Base-by-base conservation (phyloP, 2,113 vertebrate species). In the Hydrolagus affinis region DNA sequence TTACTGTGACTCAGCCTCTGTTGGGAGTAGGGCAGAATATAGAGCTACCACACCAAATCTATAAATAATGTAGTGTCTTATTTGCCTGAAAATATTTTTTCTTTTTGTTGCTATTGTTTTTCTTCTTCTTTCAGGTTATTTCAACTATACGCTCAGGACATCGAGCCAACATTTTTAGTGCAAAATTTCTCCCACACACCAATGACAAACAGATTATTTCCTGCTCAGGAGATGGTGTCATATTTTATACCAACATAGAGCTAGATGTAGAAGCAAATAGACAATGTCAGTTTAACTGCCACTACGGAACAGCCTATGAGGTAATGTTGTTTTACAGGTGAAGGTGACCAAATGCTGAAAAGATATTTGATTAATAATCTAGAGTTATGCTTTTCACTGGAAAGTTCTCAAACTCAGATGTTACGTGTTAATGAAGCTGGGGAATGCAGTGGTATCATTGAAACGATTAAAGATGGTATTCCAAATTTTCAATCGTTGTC, bases 251-350 rank as follows among this genome's bases (percentile, higher is more conserved):
- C 1, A 94, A 97, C 88, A 94, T 97, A 0, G 98, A 99, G 69
- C 96, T 96, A 91, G 97, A 97, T 89, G 94, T 93, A 0, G 98
- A 99, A 89, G 93, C 93, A 89, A 98, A 99, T 91, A 93, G 96
- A 85, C 97, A 98, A 86, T 97, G 96, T 92, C 97, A 98, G 89
- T 99, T 98, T 91, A 98, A 95, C 74, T 99, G 98, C 90, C 97
- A 99, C 88, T 98, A 98, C 86, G 98, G 98, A 89, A 99, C 98
- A 56, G 97, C 97, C 23, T 99, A 99, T 59, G 98, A 99, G 96
- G 98, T 99, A 92, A 70, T 75, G 23, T 14, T 28, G 25, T n/a
- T 25, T 60, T 59, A 19, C 70, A 44, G 69, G 19, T 74, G 44
- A 8, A 68, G 12, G 25, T 85, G 14, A 44, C 44, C 44, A 44